These are phyloP conservation scores for Dasypus novemcinctus DNA, from an alignment of 2,113 vertebrate species.

Conservation along the genomic window DNA sequence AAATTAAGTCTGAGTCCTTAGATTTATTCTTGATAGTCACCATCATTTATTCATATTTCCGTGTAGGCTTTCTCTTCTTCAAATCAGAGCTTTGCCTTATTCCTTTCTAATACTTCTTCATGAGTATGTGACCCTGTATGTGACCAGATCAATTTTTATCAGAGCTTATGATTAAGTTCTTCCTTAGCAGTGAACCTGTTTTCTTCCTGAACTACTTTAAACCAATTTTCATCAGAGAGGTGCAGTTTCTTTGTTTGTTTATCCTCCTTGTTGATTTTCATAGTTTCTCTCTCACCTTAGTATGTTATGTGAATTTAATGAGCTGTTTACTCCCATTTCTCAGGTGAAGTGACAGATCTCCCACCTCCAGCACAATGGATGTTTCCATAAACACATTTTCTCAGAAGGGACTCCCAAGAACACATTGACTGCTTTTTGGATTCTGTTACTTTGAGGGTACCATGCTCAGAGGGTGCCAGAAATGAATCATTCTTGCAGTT, in stretches of 20 bases:
- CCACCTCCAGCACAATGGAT: neutral
- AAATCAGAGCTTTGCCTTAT: neutral
- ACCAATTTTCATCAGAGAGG: neutral
- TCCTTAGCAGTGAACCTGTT: neutral
- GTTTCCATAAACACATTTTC: neutral
- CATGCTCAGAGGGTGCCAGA: neutral
- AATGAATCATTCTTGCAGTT: neutral
- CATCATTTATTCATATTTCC: neutral
- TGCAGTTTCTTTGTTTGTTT: neutral
- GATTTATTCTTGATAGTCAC: neutral
- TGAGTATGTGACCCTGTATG: neutral
- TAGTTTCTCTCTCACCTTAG: neutral
- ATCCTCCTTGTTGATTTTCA: neutral
- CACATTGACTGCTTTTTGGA: neutral
- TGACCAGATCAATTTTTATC: neutral
- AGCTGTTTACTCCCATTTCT: conserved; percentile 8
- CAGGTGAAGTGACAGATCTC: neutral
- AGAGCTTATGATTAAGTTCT: neutral
- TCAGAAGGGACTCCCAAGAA: neutral
- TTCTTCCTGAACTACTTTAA: neutral
- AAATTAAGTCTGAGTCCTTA: neutral
- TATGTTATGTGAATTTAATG: neutral
- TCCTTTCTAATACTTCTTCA: neutral
- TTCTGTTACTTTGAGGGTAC: neutral
- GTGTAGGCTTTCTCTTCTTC: neutral